phyloP scores from a whole-genome alignment of 1,140 invertebrate genomes.

The Drosophila nikananu region DNA sequence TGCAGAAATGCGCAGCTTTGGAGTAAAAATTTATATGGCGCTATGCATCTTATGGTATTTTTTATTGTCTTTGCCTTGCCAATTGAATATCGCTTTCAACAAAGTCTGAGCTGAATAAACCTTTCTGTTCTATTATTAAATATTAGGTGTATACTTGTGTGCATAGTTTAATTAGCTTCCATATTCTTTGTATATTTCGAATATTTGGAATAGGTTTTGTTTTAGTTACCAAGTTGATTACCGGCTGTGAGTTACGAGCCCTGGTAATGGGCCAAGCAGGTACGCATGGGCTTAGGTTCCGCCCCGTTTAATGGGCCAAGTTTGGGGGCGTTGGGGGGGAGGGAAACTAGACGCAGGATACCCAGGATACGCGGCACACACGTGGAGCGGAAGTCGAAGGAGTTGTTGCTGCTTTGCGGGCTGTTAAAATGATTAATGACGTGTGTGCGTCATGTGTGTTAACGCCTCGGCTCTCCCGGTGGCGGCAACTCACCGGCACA shows the following conservation, averaged over 20 bases:
- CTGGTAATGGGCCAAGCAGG: conserved; percentile 15
- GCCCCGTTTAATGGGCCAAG: conserved; percentile 44
- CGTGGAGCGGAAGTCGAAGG: conserved; percentile 41
- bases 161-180: too few relatives aligned
- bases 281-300: conserved; percentile 1
- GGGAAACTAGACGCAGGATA: conserved; percentile 31
- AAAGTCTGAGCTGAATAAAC: too few relatives aligned
- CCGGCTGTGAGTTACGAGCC: conserved; percentile 19
- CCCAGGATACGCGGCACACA: conserved; percentile 2
- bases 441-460: conserved; percentile 71
- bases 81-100: too few relatives aligned
- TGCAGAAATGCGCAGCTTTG: too few relatives aligned
- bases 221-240: neutral
- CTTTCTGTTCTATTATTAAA: neutral
- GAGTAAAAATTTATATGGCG: too few relatives aligned
- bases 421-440: conserved; percentile 83
- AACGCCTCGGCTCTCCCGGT: conserved; percentile 52
- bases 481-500: conserved; percentile 57
- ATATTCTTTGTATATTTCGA: neutral
- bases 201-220: neutral
- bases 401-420: conserved; percentile 22
- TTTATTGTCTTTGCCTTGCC: neutral
- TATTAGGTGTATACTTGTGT: too few relatives aligned
- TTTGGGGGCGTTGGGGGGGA: conserved; percentile 24
- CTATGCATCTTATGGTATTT: too few relatives aligned